A percentile compares a stretch with the other conserved stretches of the same genome.
Conservation (phyloP, 2,113 vertebrate species). For the Heliornis fulica region DNA sequence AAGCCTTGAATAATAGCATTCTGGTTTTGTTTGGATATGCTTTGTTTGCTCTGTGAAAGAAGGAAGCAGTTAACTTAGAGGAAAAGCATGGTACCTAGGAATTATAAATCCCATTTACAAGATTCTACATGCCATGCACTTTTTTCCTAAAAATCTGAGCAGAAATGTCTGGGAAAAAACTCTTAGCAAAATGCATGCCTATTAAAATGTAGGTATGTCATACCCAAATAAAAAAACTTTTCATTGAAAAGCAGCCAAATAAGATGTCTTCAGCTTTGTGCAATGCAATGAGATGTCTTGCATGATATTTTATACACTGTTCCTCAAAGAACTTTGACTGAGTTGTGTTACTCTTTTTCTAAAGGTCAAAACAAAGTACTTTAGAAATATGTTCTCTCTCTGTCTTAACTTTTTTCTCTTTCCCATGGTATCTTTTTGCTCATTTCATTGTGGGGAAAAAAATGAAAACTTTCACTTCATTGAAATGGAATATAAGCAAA, state of each 20-base stretch:
- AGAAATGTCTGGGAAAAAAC: neutral
- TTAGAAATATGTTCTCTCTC: neutral
- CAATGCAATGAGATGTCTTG: neutral
- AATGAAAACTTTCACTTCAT: neutral
- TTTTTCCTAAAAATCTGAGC: neutral
- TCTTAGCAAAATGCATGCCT: neutral
- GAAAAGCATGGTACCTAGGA: neutral
- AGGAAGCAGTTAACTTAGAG: neutral
- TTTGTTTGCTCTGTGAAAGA: neutral
- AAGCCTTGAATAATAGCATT: neutral
- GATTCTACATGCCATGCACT: neutral
- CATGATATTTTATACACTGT: neutral
- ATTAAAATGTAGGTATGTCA: neutral
- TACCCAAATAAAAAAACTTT: neutral
- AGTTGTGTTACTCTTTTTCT: neutral
- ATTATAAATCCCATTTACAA: neutral
- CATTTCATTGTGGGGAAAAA: neutral
- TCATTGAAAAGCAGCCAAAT: neutral
- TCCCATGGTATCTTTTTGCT: neutral
- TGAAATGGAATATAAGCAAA: neutral
- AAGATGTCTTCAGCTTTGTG: neutral
- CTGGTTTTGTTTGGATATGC: neutral
- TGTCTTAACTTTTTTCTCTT: neutral
- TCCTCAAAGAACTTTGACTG: neutral
- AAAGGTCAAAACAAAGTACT: neutral